Base-by-base conservation (phyloP, 2,888 invertebrate species). In the Polydrusus tereticollis region DNA sequence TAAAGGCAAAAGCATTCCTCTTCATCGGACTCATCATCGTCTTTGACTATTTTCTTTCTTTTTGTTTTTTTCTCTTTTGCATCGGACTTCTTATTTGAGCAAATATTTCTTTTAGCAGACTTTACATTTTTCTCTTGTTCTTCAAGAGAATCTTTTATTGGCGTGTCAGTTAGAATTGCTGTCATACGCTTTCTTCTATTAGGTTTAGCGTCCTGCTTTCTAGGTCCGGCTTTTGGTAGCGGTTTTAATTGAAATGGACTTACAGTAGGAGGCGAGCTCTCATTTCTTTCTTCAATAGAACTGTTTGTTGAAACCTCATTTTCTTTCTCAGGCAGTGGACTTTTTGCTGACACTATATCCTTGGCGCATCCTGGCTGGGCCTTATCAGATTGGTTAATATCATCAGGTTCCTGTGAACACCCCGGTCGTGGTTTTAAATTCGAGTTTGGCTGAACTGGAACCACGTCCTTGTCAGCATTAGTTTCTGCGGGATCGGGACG, bases 181-280 rank as follows among this genome's bases (percentile, higher is more conserved):
- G 47, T 47, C 47, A 47, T 47, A 47, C 47, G 47, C 47, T 47
- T 47, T 47, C 47, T 47, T 47, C 47, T 47, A 47, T 47, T 47
- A 14, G 47, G 47, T 47, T 47, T 47, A 47, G 47, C 47, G 47
- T 47, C 47, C 47, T 47, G 12, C 47, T 47, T 47, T 47, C 47
- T 47, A 47, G 47, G 47, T 47, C 47, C 29, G 29, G 29, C 29
- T 29, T 29, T 29, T 29, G 29, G 29, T 29, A 29, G 29, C 29
- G 20, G 47, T 18, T 21, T 47, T 47, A 38, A 38, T 38, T 38
- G 38, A 38, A 38, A 38, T 38, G 38, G 38, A 38, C 38, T 38
- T 38, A 38, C 38, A 38, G 38, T 38, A 38, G 38, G 38, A 7
- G 38, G 29, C 29, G 29, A 38, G 29, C 38, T 38, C 38, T 38